Evolutionary conservation across 2,888 invertebrate species (phyloP), one percentile per base, ranked within the genome.

Genomic region (Saturnia pavonia): DNA sequence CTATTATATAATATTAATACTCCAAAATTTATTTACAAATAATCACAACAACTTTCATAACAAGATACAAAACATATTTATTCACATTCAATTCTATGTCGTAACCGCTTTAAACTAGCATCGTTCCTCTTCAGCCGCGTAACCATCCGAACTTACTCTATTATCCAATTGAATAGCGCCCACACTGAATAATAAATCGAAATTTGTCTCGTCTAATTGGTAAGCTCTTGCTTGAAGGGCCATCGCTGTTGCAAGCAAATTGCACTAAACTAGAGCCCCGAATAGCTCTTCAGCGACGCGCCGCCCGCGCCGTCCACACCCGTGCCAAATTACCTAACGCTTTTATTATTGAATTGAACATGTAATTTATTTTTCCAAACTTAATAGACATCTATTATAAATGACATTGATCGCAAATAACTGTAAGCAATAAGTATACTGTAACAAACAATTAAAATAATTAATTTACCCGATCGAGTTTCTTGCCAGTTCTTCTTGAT

Each of bases 121-220:
- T 65, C 65, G 16, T 40, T 65, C 40, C 65, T 40, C 40, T 40
- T 40, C 65, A 22, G 40, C 6, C 40, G 9, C 16, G 9, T 65
- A 77, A 80, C 72, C 74, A 78, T 81, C 80, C 79, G 83, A 81
- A 78, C 78, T 81, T 74, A 78, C 77, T 83, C 84, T 84, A 84
- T 87, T 87, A 87, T 82, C 84, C 84, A 86, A 85, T 86, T 84
- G 85, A 83, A 84, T 82, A 74, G 82, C 80, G 79, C 84, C 83
- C 82, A 85, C 84, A 79, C 82, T 84, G 87, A 87, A 87, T 88
- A 87, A 86, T 87, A 88, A 91, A 90, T 87, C 82, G 82, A 83
- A 87, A 88, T 89, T 88, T 86, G 86, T 87, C 86, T 85, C 86
- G 79, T 83, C 87, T 92, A 92, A 91, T 92, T 91, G 91, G 91